Evolutionary conservation across 2,113 vertebrate genomes (phyloP), one percentile per base, ranked within the genome.

Genomic region (Rhegmatorhina hoffmannsi): DNA sequence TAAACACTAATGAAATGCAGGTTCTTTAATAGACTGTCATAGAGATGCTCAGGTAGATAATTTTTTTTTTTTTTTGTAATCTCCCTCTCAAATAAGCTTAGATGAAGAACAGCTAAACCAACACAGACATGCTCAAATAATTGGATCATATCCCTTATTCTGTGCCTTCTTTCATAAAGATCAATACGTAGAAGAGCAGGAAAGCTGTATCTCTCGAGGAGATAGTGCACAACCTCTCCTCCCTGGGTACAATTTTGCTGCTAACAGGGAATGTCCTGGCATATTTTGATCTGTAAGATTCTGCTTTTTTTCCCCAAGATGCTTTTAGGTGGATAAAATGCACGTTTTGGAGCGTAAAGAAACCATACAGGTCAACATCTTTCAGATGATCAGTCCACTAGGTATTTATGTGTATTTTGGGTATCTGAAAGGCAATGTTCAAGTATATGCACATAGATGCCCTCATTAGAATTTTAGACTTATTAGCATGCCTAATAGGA

Each of bases 1-100:
- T 92, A 97, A 94, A 60, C 20, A 36, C 67, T 67, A 88, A 63
- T 73, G 76, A 96, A 97, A 97, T 92, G 76, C 59, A 95, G 15
- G 11, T 94, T 96, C 69, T 87, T 62, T 82, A 97, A 95, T 79
- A 94, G 87, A 83, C 59, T 94, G 79, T 87, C 92, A 86, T 10
- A 89, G 47, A 59, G 50, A 92, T 90, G 76, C 34, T 96, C 87
- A 93, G 60, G 36, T 26, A 31, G 55, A 91, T 89, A 17, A 92
- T 36, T 36, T 36, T 36, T 36, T 36, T 40, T 95, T 74, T 60
- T 76, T 88, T 87, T 91, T n/a, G 70, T 85, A 91, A 92, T 91
- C 14, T 55, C 82, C 70, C 78, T 72, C n/a, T 58, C 17, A 78
- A 59, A 23, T 31, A 83, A 33, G 5, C 2, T 40, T 60, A 40